Evolutionary conservation across 2,113 vertebrate species (phyloP).

Genomic region (Aegotheles bennettii): DNA sequence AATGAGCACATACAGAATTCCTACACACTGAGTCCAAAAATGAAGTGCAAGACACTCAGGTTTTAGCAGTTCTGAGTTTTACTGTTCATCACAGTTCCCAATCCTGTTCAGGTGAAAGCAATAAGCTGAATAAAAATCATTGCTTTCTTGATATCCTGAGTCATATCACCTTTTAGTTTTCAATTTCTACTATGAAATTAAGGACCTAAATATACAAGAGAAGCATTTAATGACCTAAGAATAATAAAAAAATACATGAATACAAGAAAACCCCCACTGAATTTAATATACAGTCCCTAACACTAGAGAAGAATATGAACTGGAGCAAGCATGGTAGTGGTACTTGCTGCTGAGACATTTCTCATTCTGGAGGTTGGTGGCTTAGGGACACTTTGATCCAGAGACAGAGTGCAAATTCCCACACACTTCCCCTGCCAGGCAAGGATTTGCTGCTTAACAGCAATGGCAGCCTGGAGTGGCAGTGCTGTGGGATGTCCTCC

Average conservation of each 20-base stretch:
- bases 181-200: background rate
- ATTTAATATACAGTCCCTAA: background rate
- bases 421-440: rapidly evolving
- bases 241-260: background rate
- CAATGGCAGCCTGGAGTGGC: background rate
- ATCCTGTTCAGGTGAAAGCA: background rate
- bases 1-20: background rate
- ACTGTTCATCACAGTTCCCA: background rate
- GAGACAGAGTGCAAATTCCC: background rate
- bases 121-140: background rate
- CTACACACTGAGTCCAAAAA: background rate
- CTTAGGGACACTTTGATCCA: background rate
- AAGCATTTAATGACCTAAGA: background rate
- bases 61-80: background rate
- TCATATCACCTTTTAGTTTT: background rate
- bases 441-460: background rate
- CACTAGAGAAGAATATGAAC: background rate
- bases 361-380: background rate
- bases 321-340: background rate
- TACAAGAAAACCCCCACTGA: background rate
- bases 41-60: background rate
- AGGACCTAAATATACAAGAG: background rate
- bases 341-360: background rate
- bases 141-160: background rate
- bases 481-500: background rate